A percentile compares a stretch with the other conserved stretches of the same genome.
phyloP scores from a whole-genome alignment of 2,797 vertebrate genomes.

The Philypnodon macrostomus region DNA sequence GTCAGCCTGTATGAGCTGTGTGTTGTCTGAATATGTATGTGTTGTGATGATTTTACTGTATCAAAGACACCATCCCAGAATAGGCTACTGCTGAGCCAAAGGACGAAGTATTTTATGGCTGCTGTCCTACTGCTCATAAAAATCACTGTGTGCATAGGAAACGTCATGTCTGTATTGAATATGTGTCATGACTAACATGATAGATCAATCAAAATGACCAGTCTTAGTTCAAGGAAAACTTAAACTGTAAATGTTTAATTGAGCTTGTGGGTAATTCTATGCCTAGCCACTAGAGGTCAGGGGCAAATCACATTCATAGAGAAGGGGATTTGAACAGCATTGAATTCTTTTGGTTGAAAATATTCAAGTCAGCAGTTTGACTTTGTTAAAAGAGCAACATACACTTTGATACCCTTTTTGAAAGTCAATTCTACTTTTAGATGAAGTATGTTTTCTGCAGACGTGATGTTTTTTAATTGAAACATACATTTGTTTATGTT shows the following conservation, averaged over 20 bases:
- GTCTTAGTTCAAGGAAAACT: too few species aligned
- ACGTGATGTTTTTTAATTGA: neutral
- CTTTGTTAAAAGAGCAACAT: conserved; percentile 14
- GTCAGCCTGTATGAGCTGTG: conserved; percentile 29
- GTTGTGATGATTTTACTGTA: conserved; percentile 12
- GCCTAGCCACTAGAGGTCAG: conserved; percentile 72
- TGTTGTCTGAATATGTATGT: conserved; percentile 16
- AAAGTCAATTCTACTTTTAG: neutral
- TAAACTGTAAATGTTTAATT: too few species aligned
- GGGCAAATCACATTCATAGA: conserved; percentile 45
- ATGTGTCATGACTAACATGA: neutral
- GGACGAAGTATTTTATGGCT: neutral
- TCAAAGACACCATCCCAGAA: neutral
- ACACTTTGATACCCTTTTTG: too few species aligned
- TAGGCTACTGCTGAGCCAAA: conserved; percentile 1
- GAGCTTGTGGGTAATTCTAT: conserved; percentile 38
- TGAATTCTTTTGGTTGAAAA: conserved; percentile 22
- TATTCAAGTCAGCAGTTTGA: conserved; percentile 30
- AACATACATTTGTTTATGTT: neutral
- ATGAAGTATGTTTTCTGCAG: too few species aligned
- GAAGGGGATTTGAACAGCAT: conserved; percentile 1
- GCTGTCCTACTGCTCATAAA: neutral
- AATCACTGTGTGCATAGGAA: conserved; percentile 2
- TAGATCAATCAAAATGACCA: conserved; percentile 14
- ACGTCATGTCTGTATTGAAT: conserved; percentile 1